Conservation (phyloP, 2,113 vertebrate species). For the Nycticebus coucang region DNA sequence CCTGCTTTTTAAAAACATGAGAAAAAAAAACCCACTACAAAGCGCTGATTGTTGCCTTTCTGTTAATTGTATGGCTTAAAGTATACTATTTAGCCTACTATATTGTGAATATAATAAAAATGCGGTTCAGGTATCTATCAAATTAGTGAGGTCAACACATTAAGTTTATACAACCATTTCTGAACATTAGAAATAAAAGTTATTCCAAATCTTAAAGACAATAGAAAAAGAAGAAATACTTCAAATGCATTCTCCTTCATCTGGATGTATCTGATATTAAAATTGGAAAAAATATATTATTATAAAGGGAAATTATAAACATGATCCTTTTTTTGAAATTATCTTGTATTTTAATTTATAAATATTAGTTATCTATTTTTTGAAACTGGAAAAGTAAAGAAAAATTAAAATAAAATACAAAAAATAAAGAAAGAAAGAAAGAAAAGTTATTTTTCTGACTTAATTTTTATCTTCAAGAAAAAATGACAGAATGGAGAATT, state of each 20-base stretch:
- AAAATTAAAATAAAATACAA: too few species aligned
- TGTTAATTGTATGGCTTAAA: background rate
- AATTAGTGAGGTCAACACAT: background rate
- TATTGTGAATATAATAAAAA: background rate
- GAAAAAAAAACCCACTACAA: background rate
- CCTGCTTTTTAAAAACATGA: conserved; percentile 6
- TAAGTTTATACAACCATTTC: background rate
- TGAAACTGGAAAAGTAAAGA: too few species aligned
- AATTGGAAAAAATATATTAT: too few species aligned
- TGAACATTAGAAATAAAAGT: background rate
- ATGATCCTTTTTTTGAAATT: too few species aligned
- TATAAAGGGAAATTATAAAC: too few species aligned
- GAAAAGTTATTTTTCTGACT: background rate
- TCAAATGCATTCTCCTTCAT: too few species aligned
- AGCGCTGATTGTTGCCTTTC: background rate
- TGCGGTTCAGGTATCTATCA: background rate
- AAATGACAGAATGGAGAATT: background rate
- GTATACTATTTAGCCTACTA: conserved; percentile 10
- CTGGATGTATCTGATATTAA: too few species aligned
- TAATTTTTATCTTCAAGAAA: background rate
- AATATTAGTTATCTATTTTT: too few species aligned
- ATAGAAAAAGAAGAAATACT: too few species aligned
- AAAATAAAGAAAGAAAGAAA: background rate
- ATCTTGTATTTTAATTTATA: too few species aligned
- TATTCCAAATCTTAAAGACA: background rate